phyloP scores from a whole-genome alignment of 2,113 vertebrate species.

The Phodopus roborovskii region DNA sequence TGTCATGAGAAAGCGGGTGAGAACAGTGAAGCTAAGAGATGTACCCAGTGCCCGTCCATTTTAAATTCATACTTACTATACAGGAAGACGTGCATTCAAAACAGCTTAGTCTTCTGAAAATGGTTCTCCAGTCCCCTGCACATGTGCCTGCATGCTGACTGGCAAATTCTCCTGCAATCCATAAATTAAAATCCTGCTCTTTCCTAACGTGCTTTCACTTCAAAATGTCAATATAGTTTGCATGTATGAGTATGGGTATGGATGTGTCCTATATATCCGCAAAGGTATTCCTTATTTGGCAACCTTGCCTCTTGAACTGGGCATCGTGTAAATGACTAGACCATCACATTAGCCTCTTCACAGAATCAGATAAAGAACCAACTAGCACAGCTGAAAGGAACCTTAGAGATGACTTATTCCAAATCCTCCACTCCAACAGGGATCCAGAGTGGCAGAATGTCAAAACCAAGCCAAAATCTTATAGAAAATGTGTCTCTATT shows the following conservation, averaged over 20 bases:
- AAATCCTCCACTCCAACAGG: background rate
- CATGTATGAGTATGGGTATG: constrained; percentile 1
- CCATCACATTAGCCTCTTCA: background rate
- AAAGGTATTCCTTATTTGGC: background rate
- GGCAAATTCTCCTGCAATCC: constrained; percentile 68
- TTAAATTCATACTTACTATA: constrained; percentile 80
- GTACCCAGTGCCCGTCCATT: constrained; percentile 63
- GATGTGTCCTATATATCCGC: background rate
- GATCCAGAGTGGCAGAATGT: background rate
- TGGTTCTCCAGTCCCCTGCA: constrained; percentile 62
- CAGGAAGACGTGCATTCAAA: constrained; percentile 71
- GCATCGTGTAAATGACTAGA: background rate
- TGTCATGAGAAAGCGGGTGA: constrained; percentile 73
- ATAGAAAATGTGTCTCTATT: background rate
- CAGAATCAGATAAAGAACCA: background rate
- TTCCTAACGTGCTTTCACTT: constrained; percentile 66
- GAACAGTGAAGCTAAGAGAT: constrained; percentile 53
- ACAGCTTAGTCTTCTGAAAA: constrained; percentile 75
- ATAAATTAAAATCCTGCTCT: constrained; percentile 69
- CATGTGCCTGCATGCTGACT: constrained; percentile 65
- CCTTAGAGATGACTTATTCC: background rate
- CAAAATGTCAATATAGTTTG: constrained; percentile 59
- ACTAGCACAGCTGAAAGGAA: background rate
- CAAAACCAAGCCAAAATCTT: constrained; percentile 24
- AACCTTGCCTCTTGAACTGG: background rate